Base-by-base conservation (phyloP, 2,113 vertebrate species). In the Lontra canadensis region DNA sequence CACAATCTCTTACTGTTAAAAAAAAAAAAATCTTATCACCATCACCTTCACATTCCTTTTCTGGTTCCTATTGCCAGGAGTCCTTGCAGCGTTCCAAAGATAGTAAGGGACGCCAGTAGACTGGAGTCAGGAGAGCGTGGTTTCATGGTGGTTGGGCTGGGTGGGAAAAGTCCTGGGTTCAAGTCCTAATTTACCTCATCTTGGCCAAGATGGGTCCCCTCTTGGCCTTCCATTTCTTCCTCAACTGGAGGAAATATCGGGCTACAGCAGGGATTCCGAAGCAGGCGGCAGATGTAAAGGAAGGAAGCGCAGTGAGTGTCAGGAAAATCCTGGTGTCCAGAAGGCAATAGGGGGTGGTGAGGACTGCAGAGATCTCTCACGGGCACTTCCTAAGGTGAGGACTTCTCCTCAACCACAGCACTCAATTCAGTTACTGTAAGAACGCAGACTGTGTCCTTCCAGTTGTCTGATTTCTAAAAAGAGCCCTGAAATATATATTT, bases 81-180 rank as follows among this genome's bases (percentile, higher is more conserved):
- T 57, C 47, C 47, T 96, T 59, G 44, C 10, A 39, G 67, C 5
- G 23, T 26, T 9, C 55, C 15, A 31, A 63, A 44, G 79, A 11
- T 18, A 7, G 25, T 23, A 13, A 15, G 0, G 7, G 26, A 52
- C 42, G 15, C 31, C 7, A 6, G 1, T 29, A 10, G 9, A 10
- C 4, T 2, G 2, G 3, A 49, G 18, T 49, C 31, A 26, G 34
- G 44, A 25, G 21, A 59, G 11, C 0, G 0, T 3, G 39, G 9
- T 39, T 78, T 91, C 39, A 15, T 10, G 29, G n/a, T 96, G 18
- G 4, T 26, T 57, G 61, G 29, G 42, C 7, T 92, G 42, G 11
- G 20, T 67, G 57, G 13, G n/a, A 88, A 69, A 90, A 10, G 52
- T 76, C n/a, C 52, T 63, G 76, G 34, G 31, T 36, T 81, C 8